These are phyloP conservation scores for Drosophila elegans DNA, from an alignment of 1,140 invertebrate species.

Conservation along the genomic window DNA sequence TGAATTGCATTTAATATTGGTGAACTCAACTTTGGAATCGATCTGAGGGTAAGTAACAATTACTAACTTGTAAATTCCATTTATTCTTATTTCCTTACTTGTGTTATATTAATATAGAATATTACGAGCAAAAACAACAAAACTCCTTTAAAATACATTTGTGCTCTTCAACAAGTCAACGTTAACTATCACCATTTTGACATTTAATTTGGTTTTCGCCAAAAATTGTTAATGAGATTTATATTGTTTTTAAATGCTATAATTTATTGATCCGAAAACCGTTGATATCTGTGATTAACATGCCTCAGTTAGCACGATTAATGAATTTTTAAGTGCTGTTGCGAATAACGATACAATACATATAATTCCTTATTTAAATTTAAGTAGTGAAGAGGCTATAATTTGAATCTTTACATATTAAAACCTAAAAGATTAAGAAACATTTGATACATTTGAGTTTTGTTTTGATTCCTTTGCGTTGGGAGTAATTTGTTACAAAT, in stretches of 20 bases:
- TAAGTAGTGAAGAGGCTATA: no score
- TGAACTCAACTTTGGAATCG: conserved; percentile 12
- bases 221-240: background rate
- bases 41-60: background rate
- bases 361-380: no score
- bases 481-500: no score
- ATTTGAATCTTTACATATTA: no score
- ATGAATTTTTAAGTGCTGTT: no score
- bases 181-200: background rate
- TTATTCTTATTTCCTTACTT: background rate
- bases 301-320: background rate
- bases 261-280: conserved; percentile 1
- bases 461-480: no score
- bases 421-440: no score
- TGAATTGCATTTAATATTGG: conserved; percentile 21
- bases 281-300: background rate
- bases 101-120: background rate
- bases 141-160: conserved; percentile 9
- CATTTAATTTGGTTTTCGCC: background rate
- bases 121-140: conserved; percentile 1
- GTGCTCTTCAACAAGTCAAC: background rate
- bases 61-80: background rate
- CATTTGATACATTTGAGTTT: no score
- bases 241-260: background rate
- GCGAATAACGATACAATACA: no score